Percentiles rank a stretch among this genome's conserved stretches.
Evolutionary conservation across 1,140 invertebrate species (phyloP).

Genomic region (Macrocentrus cingulum): DNA sequence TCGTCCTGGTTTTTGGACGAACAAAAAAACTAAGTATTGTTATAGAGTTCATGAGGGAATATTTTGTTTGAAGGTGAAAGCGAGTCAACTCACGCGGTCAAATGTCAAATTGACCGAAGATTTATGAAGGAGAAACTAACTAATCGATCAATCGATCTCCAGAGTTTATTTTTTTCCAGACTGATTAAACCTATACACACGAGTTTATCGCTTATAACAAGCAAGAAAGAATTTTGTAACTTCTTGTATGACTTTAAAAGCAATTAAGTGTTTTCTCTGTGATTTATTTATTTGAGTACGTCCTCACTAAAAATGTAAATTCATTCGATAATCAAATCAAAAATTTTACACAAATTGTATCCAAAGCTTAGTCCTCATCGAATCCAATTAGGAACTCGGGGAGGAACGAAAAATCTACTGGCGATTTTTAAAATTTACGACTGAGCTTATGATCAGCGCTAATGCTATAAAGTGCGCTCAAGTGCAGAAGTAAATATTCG

Average conservation of each 20-base stretch:
- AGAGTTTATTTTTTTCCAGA: neutral
- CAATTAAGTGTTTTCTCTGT: no score
- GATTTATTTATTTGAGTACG: no score
- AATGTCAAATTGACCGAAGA: neutral
- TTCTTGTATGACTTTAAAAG: no score
- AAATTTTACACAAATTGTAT: no score
- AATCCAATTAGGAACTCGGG: neutral
- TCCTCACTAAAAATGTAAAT: no score
- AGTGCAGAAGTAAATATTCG: constrained; percentile 8
- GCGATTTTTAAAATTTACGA: neutral
- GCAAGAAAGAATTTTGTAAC: no score
- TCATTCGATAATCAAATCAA: no score
- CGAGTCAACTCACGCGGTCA: neutral
- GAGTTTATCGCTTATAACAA: neutral
- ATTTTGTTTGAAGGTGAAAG: neutral
- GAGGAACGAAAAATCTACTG: neutral
- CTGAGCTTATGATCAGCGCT: neutral
- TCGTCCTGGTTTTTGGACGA: constrained; percentile 11
- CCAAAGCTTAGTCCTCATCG: neutral
- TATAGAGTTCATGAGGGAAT: neutral
- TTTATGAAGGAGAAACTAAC: neutral
- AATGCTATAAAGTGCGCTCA: neutral
- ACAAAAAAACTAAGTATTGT: constrained; percentile 1
- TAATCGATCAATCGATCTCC: neutral
- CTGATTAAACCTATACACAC: neutral